A percentile compares a stretch with the other conserved stretches of the same genome.
Evolutionary conservation across 1,140 invertebrate genomes (phyloP).

Genomic region (Archegozetes longisetosus): DNA sequence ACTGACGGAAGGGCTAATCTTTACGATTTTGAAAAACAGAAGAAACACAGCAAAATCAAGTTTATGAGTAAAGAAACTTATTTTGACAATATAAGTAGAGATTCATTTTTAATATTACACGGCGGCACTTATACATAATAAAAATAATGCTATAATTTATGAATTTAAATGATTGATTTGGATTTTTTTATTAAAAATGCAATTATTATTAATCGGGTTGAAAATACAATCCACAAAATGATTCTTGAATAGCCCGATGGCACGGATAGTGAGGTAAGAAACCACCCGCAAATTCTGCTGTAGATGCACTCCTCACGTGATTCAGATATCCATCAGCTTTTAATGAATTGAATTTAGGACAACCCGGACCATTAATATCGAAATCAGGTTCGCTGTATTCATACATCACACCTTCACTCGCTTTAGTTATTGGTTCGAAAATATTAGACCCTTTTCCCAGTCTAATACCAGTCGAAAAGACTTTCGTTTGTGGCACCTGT

Average conservation of each 20-base stretch:
- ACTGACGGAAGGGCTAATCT: constrained; percentile 24
- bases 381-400: constrained; percentile 43
- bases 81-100: constrained; percentile 14
- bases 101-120: constrained; percentile 20
- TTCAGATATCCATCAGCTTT: constrained; percentile 48
- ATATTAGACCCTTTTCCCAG: constrained; percentile 20
- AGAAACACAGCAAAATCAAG: constrained; percentile 45
- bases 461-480: constrained; percentile 29
- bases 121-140: constrained; percentile 16
- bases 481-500: constrained; percentile 18
- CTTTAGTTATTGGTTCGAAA: constrained; percentile 41
- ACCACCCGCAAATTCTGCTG: constrained; percentile 67
- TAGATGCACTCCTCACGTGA: constrained; percentile 52
- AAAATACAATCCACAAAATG: constrained; percentile 61
- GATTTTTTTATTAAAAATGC: too few species aligned
- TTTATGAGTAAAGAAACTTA: constrained; percentile 28
- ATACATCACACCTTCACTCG: constrained; percentile 56
- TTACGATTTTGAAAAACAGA: constrained; percentile 39
- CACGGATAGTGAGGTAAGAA: constrained; percentile 66
- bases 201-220: too few species aligned
- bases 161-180: too few species aligned
- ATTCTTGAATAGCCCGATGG: constrained; percentile 71
- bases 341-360: constrained; percentile 47
- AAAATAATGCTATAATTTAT: neutral
- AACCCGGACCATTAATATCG: constrained; percentile 47